Base-by-base conservation (phyloP, 1,140 invertebrate genomes). In the Ceratosolen solmsi region DNA sequence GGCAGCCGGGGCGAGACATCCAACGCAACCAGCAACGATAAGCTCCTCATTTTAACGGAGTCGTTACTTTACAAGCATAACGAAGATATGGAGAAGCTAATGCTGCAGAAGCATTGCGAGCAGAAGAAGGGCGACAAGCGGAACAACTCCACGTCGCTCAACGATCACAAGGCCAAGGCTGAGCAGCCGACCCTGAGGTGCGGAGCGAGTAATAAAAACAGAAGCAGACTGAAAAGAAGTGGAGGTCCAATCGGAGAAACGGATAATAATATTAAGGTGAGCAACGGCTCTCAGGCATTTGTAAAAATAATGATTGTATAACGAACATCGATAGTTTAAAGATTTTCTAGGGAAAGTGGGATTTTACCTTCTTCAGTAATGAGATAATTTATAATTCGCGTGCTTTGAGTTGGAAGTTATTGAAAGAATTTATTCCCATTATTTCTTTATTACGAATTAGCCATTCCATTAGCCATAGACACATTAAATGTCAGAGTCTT, bases 41-140 rank as follows among this genome's bases (percentile, higher is more conserved):
- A 93, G 77, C 88, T 86, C 1, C 89, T 93, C 0, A 92, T 92
- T 17, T 90, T 96, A 3, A 96, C 95, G 0, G 94, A 96, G 87
- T 92, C 92, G 1, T 71, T 95, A 60, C 88, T 96, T 1, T 93
- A 89, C 76, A 94, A 93, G 83, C 95, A 96, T 85, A 96, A 96
- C 87, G 94, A 95, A 84, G 93, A 95, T 74, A 96, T 96, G 95
- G 95, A 96, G 86, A 95, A 95, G 86, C 91, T 93, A 7, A 94
- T 96, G 93, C 91, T 95, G 15, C 94, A 95, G 84, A 94, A 94
- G 74, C 94, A 96, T 85, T 92, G 93, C 9, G 93, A 95, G 83
- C 90, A 93, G n/a, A 93, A 93, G 65, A 90, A 90, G 11, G 90
- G 86, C 25, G 89, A 89, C 17, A 91, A 91, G 71, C 74, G 89